Evolutionary conservation across 2,113 vertebrate species (phyloP).

Genomic region (Tonatia bakeri): DNA sequence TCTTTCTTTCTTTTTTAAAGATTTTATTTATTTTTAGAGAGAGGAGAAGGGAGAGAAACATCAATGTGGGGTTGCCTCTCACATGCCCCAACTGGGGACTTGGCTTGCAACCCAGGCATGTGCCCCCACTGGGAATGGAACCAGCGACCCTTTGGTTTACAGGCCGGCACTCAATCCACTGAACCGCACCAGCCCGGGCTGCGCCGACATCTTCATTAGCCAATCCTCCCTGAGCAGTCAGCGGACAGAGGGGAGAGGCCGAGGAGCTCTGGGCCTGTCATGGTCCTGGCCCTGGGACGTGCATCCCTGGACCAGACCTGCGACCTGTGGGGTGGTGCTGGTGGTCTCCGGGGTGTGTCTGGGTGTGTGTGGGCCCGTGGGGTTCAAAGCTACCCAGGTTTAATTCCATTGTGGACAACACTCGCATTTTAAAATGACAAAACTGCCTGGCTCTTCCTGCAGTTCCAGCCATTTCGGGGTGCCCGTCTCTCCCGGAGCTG

Average conservation of each 20-base stretch:
- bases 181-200: no score
- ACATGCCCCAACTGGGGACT: no score
- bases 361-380: no score
- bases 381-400: background rate
- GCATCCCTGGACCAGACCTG: background rate
- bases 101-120: no score
- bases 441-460: background rate
- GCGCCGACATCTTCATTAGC: background rate
- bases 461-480: background rate
- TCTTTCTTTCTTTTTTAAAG: background rate
- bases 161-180: no score
- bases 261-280: accelerated
- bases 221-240: no score
- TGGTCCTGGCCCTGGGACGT: background rate
- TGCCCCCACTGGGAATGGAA: no score
- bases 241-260: accelerated
- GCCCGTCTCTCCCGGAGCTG: background rate
- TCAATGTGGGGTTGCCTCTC: no score
- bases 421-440: background rate
- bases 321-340: background rate
- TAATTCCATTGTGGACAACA: background rate
- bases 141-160: no score
- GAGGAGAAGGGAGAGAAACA: no score
- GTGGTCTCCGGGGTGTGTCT: accelerated
- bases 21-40: no score